Base-by-base conservation (phyloP, 2,888 invertebrate genomes). In the Drosophila limbata region DNA sequence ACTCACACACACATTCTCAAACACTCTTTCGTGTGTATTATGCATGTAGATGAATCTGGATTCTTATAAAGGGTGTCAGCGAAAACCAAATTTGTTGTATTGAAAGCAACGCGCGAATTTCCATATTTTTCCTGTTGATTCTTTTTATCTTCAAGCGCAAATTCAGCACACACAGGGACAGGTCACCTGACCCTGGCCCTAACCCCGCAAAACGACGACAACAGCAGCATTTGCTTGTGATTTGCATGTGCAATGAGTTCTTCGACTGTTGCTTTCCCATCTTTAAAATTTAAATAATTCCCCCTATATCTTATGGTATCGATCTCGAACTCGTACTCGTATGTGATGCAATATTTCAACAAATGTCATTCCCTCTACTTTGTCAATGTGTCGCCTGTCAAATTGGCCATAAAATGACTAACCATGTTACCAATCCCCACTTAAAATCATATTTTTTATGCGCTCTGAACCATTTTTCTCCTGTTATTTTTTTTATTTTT, bases 341-440 rank as follows among this genome's bases (percentile, higher is more conserved):
- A 45, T 62, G 35, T 44, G 44, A 62, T 56, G 62, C 48, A 73
- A 77, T 72, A 67, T 79, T 69, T 75, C 71, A 81, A 81, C 79
- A 75, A 79, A 63, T 51, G 64, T 62, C 67, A n/a, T 19, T 19
- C 28, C 35, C 56, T 57, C 40, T 47, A 51, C 63, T 63, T 65
- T 65, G 68, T 71, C 79, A 75, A 56, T 52, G 48, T 67, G 76
- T 79, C 65, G 65, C 66, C 71, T 63, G 66, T 51, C 72, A 72
- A 79, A 79, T 76, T 82, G 79, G 72, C 76, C 62, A 76, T 78
- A 73, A 78, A 78, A 74, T 70, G 76, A 62, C 56, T 42, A 63
- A 47, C 48, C 40, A 61, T 37, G 45, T 60, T 40, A 42, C 35
- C 40, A 15, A 39, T 62, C 31, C 47, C 37, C 63, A 60, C 48